Conservation (phyloP, 2,888 invertebrate genomes). For the Drosophila paranaensis region DNA sequence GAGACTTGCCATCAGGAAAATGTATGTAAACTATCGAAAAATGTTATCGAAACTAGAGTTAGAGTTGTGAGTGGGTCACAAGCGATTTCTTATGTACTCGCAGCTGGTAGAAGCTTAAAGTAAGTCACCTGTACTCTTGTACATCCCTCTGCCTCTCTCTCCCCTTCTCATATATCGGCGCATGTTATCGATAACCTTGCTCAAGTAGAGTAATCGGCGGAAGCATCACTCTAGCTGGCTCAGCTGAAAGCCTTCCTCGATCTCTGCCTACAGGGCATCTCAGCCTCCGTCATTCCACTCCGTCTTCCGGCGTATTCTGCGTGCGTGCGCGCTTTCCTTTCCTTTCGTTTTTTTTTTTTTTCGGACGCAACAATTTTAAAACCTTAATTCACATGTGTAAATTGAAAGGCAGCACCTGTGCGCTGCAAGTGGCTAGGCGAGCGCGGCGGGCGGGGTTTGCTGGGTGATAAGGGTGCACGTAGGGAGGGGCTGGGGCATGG, state of each 20-base stretch:
- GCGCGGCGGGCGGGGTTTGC: background rate
- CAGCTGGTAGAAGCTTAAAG: too few relatives aligned
- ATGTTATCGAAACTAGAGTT: too few relatives aligned
- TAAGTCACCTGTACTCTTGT: too few relatives aligned
- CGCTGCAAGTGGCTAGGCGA: background rate
- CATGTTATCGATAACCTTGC: background rate
- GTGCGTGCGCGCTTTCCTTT: slow-evolving; percentile 54
- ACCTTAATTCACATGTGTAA: slow-evolving; percentile 78
- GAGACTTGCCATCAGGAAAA: background rate
- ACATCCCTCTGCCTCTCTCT: too few relatives aligned
- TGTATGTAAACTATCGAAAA: too few relatives aligned
- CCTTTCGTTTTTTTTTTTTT: too few relatives aligned
- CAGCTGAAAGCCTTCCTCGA: too few relatives aligned
- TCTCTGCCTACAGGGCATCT: slow-evolving; percentile 4
- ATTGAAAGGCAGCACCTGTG: slow-evolving; percentile 82
- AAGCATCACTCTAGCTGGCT: too few relatives aligned
- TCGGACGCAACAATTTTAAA: slow-evolving; percentile 78
- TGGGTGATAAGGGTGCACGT: slow-evolving; percentile 23
- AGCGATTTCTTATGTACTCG: too few relatives aligned
- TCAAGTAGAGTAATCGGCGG: background rate
- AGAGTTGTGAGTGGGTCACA: too few relatives aligned
- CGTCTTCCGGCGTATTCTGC: slow-evolving; percentile 11
- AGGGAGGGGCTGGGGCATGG: background rate
- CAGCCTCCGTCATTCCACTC: background rate
- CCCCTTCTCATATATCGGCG: too few relatives aligned